These are phyloP conservation scores for Scelioninae gen. 1 DNA, from an alignment of 2,888 invertebrate genomes.

Conservation along the genomic window DNA sequence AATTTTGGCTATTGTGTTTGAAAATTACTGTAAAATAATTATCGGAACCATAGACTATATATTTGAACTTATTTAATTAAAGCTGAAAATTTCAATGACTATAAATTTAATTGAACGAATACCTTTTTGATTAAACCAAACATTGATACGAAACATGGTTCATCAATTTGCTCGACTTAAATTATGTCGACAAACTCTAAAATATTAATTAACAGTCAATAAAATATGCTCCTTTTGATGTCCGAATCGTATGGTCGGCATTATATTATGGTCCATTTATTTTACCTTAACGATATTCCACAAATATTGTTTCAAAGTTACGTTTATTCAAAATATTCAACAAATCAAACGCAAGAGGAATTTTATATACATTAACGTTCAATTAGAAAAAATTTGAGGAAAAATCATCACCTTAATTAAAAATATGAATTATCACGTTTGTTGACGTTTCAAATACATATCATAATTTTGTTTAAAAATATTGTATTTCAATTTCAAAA, in stretches of 20 bases:
- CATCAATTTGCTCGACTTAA: conserved; percentile 3
- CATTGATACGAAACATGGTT: background rate
- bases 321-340: no score
- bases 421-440: no score
- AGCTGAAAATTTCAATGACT: background rate
- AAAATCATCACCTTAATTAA: no score
- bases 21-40: conserved; percentile 9
- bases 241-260: background rate
- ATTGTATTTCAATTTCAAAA: no score
- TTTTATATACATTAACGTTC: no score
- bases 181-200: conserved; percentile 1
- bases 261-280: background rate
- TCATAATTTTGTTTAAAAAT: no score
- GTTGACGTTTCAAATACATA: no score
- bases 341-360: no score
- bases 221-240: conserved; percentile 59
- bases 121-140: background rate
- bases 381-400: no score
- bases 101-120: background rate
- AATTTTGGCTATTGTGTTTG: conserved; percentile 4
- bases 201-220: conserved; percentile 29
- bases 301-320: background rate
- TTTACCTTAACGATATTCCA: background rate
- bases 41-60: background rate
- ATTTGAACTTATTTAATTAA: conserved; percentile 3